Evolutionary conservation across 2,113 vertebrate genomes (phyloP), one percentile per base, ranked within the genome.

Genomic region (Parus major): DNA sequence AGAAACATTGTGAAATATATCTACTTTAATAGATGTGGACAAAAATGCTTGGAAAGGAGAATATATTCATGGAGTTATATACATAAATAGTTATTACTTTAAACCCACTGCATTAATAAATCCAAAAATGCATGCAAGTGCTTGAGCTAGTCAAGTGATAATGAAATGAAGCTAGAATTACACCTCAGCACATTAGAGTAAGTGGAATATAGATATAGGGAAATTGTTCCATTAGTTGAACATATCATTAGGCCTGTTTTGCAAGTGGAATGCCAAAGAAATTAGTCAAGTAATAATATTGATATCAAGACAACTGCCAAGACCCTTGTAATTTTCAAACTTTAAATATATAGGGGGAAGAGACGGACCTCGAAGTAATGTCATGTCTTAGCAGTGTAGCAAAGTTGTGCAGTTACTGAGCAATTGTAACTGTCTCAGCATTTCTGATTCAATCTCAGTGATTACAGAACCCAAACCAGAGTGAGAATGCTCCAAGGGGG

Each of bases 211-310:
- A 86, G 76, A 93, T 90, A 87, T 41, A 69, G 95, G 90, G 85
- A 97, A 97, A 97, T 95, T 88, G 94, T 97, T 97, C 87, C 76
- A 82, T 90, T 95, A 80, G 70, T 88, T 88, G 93, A 96, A 96
- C 94, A 90, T 95, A 92, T 88, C 92, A 93, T 90, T 93, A 97
- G 82, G 72, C 77, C 66, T 83, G 46, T 95, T 97, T 96, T 96
- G 77, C 35, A 29, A 94, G 44, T 86, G 41, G 88, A 93, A 92
- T 94, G 77, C 96, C 57, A 93, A 71, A 96, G 94, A 89, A 92
- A 95, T 96, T 95, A 95, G 60, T 95, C 25, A n/a, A 91, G 55
- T 95, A 87, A 87, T 95, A 94, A 79, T 97, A 42, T 70, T 86
- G 92, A 84, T 88, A 77, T 63, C 76, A 75, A 92, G 64, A 81